Conservation (phyloP, 2,888 invertebrate genomes). For the Andrena minutula region DNA sequence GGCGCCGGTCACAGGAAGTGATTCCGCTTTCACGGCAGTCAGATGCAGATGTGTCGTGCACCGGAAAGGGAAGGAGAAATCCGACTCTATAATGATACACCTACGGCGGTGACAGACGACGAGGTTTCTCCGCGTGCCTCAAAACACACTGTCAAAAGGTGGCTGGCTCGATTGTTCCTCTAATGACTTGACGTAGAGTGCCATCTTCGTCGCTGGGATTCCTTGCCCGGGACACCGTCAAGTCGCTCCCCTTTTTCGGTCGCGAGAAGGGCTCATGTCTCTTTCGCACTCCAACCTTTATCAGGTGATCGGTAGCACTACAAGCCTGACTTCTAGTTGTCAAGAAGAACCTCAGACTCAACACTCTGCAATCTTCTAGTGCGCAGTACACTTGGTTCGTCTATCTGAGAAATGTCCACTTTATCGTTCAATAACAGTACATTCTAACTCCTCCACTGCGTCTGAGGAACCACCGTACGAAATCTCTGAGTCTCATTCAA, state of each 20-base stretch:
- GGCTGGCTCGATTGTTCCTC: conserved; percentile 32
- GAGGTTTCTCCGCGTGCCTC: conserved; percentile 42
- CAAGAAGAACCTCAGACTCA: too few species aligned
- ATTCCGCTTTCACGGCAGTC: conserved; percentile 60
- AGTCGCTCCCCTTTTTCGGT: not conserved
- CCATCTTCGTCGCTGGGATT: conserved; percentile 19
- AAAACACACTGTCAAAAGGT: conserved; percentile 5
- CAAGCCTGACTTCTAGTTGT: too few species aligned
- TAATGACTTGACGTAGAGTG: conserved; percentile 36
- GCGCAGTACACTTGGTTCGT: not conserved
- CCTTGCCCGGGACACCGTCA: conserved; percentile 1
- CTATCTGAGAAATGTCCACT: too few species aligned
- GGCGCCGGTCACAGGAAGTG: conserved; percentile 46
- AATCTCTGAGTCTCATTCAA: too few species aligned
- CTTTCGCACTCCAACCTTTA: not conserved
- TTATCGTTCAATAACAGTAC: too few species aligned
- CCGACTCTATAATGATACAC: conserved; percentile 56
- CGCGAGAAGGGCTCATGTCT: conserved; percentile 2
- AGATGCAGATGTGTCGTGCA: conserved; percentile 39
- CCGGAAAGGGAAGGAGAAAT: conserved; percentile 37
- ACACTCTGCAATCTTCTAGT: too few species aligned
- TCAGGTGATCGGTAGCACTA: not conserved
- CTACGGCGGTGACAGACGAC: conserved; percentile 44
- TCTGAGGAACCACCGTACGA: too few species aligned
- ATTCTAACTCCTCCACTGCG: too few species aligned